Evolutionary conservation across 64 coral and sea anemone species (phyloP).

Genomic region (Trachythela sp.): DNA sequence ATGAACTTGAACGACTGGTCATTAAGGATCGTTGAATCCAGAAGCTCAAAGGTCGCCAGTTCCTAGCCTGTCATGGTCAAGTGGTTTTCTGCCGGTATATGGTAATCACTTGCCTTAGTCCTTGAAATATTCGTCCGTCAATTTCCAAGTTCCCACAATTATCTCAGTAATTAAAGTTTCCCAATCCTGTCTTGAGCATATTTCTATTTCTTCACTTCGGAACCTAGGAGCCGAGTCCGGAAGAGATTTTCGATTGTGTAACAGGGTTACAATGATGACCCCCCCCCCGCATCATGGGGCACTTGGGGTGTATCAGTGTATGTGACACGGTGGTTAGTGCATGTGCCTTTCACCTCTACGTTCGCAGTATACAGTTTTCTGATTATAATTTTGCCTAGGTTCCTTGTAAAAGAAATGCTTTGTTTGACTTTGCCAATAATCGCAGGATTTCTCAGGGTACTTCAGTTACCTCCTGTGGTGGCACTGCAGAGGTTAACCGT

Average conservation of each 20-base stretch:
- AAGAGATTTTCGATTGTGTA: neutral
- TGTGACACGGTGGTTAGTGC: too few species aligned
- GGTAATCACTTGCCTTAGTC: neutral
- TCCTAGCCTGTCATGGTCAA: neutral
- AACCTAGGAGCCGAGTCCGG: neutral
- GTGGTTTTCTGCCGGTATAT: neutral
- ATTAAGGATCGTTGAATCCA: neutral
- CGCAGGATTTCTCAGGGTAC: too few species aligned
- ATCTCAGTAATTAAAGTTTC: neutral
- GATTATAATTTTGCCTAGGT: too few species aligned
- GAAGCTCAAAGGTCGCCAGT: neutral
- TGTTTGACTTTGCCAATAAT: too few species aligned
- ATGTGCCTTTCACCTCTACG: too few species aligned
- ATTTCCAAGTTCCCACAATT: neutral
- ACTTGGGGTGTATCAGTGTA: too few species aligned
- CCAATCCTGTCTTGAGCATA: neutral
- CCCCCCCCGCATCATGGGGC: too few species aligned
- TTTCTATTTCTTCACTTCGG: neutral
- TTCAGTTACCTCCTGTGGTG: too few species aligned
- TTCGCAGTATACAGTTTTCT: too few species aligned
- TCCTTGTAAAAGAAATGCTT: too few species aligned
- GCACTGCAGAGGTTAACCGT: too few species aligned
- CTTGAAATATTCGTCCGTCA: neutral
- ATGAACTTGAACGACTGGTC: too few species aligned
- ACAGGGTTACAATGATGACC: neutral